Base-by-base conservation (phyloP, 2,797 vertebrate species). In the Lagocephalus sceleratus region DNA sequence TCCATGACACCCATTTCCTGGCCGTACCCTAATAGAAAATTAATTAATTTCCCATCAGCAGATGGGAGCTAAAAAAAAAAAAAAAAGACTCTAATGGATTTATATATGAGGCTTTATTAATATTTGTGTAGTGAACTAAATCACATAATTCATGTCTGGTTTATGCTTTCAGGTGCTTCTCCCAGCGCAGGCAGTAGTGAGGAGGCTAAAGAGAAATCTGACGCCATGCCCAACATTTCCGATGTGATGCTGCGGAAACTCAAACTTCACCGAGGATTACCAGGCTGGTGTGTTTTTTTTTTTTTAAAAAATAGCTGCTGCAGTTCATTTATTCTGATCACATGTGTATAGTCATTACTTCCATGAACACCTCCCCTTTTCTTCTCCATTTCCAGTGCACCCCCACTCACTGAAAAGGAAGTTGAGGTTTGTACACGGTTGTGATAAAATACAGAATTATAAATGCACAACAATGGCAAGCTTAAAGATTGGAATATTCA, bases 381-480 rank as follows among this genome's bases (percentile, higher is more conserved):
- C 47, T 77, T 73, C 81, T 42, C 5, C 29, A 51, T 42, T 84
- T 89, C 56, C 89, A 99, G 97, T 29, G 91, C 93, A 11, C 96
- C 95, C 21, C 90, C 95, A 5, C 94, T 99, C 70, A 94, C 93
- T 43, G 97, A 99, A 85, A 98, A 98, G 87, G 97, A 99, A 90
- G 92, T 98, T 53, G 97, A 99, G 92, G 97, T 98, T 82, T 82
- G 94, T 89, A 63, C 17, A 17, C 6, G 9, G n/a, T n/a, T n/a
- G n/a, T n/a, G n/a, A n/a, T n/a, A n/a, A n/a, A n/a, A n/a, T n/a
- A n/a, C n/a, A n/a, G n/a, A n/a, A n/a, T n/a, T n/a, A n/a, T n/a
- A n/a, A n/a, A n/a, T n/a, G n/a, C n/a, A n/a, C n/a, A n/a, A n/a
- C n/a, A n/a, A n/a, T n/a, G n/a, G n/a, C n/a, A n/a, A n/a, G n/a